Evolutionary conservation across 1,140 invertebrate species (phyloP).

Genomic region (Caligus rogercresseyi): DNA sequence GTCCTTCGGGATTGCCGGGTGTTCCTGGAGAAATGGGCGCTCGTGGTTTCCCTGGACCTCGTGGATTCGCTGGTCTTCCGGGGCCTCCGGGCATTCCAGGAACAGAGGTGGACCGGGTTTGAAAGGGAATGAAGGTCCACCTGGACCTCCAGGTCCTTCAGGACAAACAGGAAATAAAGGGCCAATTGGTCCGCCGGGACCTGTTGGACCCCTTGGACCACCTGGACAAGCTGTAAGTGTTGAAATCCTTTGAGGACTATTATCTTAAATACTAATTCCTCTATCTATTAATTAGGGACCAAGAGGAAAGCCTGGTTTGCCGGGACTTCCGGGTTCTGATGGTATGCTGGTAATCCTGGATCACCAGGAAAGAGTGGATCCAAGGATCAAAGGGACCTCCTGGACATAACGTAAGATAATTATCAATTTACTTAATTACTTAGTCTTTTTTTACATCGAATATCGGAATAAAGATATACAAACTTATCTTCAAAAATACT

Average conservation of each 20-base stretch:
- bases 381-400: constrained; percentile 43
- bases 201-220: constrained; percentile 36
- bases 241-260: too few species aligned
- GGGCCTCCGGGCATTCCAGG: constrained; percentile 56
- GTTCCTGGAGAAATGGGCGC: constrained; percentile 62
- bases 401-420: constrained; percentile 37
- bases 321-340: constrained; percentile 50
- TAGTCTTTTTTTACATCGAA: too few species aligned
- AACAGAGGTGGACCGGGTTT: constrained; percentile 46
- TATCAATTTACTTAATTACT: background rate
- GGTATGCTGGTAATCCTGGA: constrained; percentile 49
- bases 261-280: too few species aligned
- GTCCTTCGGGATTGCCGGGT: constrained; percentile 49
- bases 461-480: too few species aligned
- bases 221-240: constrained; percentile 22
- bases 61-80: constrained; percentile 54
- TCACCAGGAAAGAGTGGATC: constrained; percentile 43
- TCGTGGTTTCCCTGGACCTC: constrained; percentile 53
- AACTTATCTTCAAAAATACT: too few species aligned
- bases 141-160: constrained; percentile 45
- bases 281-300: constrained; percentile 47
- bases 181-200: constrained; percentile 44
- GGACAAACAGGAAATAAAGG: constrained; percentile 50
- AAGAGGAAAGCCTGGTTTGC: constrained; percentile 49
- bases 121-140: constrained; percentile 49